Percentiles rank a stretch among this genome's conserved stretches.
Evolutionary conservation across 2,888 invertebrate genomes (phyloP).

Genomic region (Aradus depressus): DNA sequence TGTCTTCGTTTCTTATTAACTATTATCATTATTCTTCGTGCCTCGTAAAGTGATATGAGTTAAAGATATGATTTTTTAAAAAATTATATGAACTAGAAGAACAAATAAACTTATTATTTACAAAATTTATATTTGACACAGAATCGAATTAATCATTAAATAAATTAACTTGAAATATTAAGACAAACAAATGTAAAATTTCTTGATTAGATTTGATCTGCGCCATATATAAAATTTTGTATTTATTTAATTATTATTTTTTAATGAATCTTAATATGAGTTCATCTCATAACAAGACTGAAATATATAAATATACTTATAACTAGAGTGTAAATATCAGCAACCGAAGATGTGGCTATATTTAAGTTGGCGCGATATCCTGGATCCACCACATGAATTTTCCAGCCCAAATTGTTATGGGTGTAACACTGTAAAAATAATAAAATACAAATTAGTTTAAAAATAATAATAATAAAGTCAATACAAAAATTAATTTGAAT

Average conservation of each 20-base stretch:
- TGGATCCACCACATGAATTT: constrained; percentile 73
- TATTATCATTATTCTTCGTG: no score
- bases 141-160: constrained; percentile 6
- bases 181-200: constrained; percentile 1
- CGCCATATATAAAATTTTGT: background rate
- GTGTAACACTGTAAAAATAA: constrained; percentile 64
- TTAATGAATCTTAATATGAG: background rate
- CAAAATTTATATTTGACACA: background rate
- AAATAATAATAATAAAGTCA: background rate
- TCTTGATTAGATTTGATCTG: no score
- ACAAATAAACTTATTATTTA: constrained; percentile 5
- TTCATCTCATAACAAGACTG: constrained; percentile 10
- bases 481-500: no score
- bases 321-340: constrained; percentile 3
- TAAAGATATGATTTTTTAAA: constrained; percentile 8
- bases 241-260: constrained; percentile 5
- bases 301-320: background rate
- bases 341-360: constrained; percentile 9
- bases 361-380: constrained; percentile 39
- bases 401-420: constrained; percentile 88
- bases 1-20: no score
- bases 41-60: constrained; percentile 3
- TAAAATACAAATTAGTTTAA: background rate
- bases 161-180: constrained; percentile 2
- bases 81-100: constrained; percentile 1